Conservation (phyloP, 2,797 vertebrate species). For the Thunnus albacares region DNA sequence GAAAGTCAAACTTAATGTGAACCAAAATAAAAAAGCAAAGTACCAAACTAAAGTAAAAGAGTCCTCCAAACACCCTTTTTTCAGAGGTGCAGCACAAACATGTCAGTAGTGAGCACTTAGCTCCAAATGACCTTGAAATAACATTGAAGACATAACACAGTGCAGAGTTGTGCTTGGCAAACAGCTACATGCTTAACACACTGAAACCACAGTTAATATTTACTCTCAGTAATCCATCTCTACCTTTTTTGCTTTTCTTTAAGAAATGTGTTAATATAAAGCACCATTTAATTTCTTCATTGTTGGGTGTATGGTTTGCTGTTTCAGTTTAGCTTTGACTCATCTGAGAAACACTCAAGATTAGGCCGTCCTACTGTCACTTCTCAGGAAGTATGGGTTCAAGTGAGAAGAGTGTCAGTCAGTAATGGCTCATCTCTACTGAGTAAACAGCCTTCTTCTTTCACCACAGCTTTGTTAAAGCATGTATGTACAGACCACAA, state of each 20-base stretch:
- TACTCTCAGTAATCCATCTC: not conserved
- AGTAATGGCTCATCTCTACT: constrained; percentile 13
- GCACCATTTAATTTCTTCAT: not conserved
- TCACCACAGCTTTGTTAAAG: not conserved
- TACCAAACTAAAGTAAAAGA: not conserved
- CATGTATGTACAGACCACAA: constrained; percentile 30
- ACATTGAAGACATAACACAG: too few species aligned
- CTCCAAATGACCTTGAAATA: too few species aligned
- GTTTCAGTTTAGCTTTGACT: not conserved
- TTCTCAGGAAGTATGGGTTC: constrained; percentile 34
- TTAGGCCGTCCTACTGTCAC: not conserved
- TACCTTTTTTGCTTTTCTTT: not conserved
- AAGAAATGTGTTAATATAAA: too few species aligned
- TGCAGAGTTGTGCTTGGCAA: too few species aligned
- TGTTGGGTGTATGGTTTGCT: too few species aligned
- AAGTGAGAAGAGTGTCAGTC: constrained; percentile 18
- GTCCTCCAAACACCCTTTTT: not conserved
- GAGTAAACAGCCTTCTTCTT: constrained; percentile 29
- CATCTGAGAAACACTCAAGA: not conserved
- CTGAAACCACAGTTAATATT: not conserved
- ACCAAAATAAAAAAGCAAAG: too few species aligned
- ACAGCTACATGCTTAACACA: too few species aligned
- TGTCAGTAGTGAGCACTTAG: not conserved
- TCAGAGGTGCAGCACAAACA: not conserved
- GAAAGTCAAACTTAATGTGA: too few species aligned